A percentile compares a stretch with the other conserved stretches of the same genome.
Conservation (phyloP, 2,113 vertebrate species). For the Hydrolagus affinis region DNA sequence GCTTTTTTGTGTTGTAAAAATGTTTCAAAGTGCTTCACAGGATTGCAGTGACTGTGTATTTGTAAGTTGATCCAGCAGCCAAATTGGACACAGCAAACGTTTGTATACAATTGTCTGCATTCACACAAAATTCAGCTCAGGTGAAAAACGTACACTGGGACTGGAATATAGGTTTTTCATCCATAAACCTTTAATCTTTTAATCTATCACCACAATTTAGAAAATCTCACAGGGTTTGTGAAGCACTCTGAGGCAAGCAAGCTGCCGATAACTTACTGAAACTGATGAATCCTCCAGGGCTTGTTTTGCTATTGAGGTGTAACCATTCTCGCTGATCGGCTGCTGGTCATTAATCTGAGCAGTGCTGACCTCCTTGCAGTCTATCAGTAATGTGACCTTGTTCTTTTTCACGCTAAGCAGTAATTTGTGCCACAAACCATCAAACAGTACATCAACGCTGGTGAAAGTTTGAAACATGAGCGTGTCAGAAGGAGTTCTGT, state of each 20-base stretch:
- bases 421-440: conserved; percentile 59
- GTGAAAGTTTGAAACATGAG: conserved; percentile 49
- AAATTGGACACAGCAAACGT: no score
- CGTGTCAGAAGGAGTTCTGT: conserved; percentile 36
- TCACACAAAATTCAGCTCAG: not conserved
- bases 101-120: no score
- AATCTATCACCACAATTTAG: no score
- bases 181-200: no score
- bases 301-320: conserved; percentile 52
- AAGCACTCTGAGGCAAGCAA: not conserved
- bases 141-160: not conserved
- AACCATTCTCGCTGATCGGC: conserved; percentile 41
- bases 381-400: conserved; percentile 50
- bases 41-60: no score
- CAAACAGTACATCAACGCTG: conserved; percentile 51
- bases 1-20: no score
- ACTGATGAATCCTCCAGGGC: conserved; percentile 44
- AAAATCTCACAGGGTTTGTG: no score
- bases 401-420: conserved; percentile 50
- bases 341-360: conserved; percentile 42
- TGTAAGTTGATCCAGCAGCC: no score
- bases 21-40: no score
- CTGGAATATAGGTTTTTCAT: not conserved
- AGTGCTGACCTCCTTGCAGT: conserved; percentile 49
- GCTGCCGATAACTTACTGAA: conserved; percentile 39